Evolutionary conservation across 2,888 invertebrate species (phyloP), one percentile per base, ranked within the genome.

Genomic region (Amphimallon solstitiale): DNA sequence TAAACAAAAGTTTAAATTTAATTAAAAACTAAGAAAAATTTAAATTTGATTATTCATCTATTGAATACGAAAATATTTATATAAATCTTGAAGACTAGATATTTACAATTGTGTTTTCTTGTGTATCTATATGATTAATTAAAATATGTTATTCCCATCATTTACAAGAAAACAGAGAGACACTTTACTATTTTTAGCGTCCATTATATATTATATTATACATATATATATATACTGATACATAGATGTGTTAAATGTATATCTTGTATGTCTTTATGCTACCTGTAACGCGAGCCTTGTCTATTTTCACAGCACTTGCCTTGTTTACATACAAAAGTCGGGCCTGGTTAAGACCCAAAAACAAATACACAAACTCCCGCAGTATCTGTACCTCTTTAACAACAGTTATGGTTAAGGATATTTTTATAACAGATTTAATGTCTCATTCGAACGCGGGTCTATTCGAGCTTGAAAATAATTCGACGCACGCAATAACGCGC

Each of bases 251-350:
- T 63, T 49, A 63, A 51, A 63, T 64, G 62, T 66, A 64, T 66
- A 60, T 61, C 66, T 51, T 65, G 21, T 21, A 21, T 21, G 46
- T 46, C 46, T 69, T 63, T 46, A 56, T 56, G 65, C 67, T 71
- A 70, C 68, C 70, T 70, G 66, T 71, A 46, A 61, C 60, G 60
- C 63, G 65, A 65, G 68, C 59, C 52, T 66, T 65, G 67, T 72
- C 70, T 73, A 73, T 73, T 73, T 73, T 72, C 70, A 71, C 68
- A 71, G 70, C 72, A 69, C 68, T 71, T 70, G 63, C 43, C 51
- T 43, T 72, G 72, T 73, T 73, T 73, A 72, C 72, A 70, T 71
- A 72, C 72, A 71, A 70, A 68, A 38, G 52, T 52, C 70, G 68
- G 66, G 67, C 64, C 67, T 68, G 72, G 69, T 71, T 70, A 72